Evolutionary conservation across 2,797 vertebrate genomes (phyloP), one percentile per base, ranked within the genome.

Genomic region (Todus mexicanus): DNA sequence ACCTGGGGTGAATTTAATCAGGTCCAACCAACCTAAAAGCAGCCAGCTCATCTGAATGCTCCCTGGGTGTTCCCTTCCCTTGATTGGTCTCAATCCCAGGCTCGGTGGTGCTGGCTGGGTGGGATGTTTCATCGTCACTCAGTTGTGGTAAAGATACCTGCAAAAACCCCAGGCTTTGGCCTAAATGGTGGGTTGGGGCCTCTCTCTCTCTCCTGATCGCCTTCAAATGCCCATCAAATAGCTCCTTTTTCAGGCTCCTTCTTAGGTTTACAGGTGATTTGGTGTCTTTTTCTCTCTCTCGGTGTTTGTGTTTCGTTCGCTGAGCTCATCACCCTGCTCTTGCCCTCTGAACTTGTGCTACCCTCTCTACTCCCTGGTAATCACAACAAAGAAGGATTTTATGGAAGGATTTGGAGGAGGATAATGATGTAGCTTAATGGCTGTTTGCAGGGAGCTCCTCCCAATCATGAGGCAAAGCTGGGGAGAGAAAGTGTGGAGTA

Each of bases 1-100:
- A 94, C 95, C 93, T 94, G 92, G 92, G 84, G 94, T 95, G 91
- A 95, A 94, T 95, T 95, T 95, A 95, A 94, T 96, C 93, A 95
- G 89, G 93, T 91, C 82, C 92, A 94, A 85, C 89, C 87, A 95
- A 83, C 89, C 94, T 85, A 89, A 92, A 94, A 95, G 87, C 89
- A 93, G 78, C 68, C 21, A 79, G 82, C 93, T 96, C 92, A 95
- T 94, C 89, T 94, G 89, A 94, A 94, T 87, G 87, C 91, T 95
- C 93, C 87, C 84, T 78, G 79, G 89, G 91, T 94, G 75, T 92
- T 94, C 82, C 79, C n/a, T 90, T 89, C 87, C 64, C 68, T 82
- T 31, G 1, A n/a, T 82, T 79, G 12, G 13, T 72, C 84, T 93
- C 75, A 92, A 90, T 69, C 72, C 69, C 38, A 83, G 85, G 75